These are phyloP conservation scores for Mareca penelope DNA, from an alignment of 2,797 vertebrate species.

Conservation along the genomic window DNA sequence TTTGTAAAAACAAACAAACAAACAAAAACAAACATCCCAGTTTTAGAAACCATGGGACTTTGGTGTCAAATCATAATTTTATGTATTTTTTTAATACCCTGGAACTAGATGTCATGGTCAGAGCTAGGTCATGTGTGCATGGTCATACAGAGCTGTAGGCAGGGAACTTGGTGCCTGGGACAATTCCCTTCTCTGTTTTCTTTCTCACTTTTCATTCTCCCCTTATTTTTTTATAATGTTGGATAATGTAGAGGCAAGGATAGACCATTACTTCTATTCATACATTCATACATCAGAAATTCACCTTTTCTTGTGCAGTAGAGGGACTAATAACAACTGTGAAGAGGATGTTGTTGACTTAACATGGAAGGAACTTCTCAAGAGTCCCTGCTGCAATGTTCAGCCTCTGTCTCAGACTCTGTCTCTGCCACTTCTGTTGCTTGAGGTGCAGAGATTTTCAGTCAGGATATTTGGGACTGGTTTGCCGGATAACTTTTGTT, in stretches of 20 bases:
- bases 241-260: not conserved
- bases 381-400: not conserved
- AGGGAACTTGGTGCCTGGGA: not conserved
- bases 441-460: not conserved
- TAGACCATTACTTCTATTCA: rapidly evolving
- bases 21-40: not conserved
- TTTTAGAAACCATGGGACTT: not conserved
- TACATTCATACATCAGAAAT: rapidly evolving
- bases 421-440: not conserved
- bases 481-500: not conserved
- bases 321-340: not conserved
- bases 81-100: not conserved
- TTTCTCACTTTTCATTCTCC: not conserved
- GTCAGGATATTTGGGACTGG: not conserved
- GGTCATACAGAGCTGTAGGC: rapidly evolving
- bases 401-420: not conserved
- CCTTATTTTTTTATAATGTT: not conserved
- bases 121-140: not conserved
- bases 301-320: not conserved
- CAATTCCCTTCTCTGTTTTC: not conserved
- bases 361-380: rapidly evolving
- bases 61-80: not conserved
- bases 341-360: not conserved
- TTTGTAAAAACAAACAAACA: not conserved
- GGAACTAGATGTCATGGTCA: not conserved